Base-by-base conservation (phyloP, 2,888 invertebrate genomes). In the Pseudanteris insignis region DNA sequence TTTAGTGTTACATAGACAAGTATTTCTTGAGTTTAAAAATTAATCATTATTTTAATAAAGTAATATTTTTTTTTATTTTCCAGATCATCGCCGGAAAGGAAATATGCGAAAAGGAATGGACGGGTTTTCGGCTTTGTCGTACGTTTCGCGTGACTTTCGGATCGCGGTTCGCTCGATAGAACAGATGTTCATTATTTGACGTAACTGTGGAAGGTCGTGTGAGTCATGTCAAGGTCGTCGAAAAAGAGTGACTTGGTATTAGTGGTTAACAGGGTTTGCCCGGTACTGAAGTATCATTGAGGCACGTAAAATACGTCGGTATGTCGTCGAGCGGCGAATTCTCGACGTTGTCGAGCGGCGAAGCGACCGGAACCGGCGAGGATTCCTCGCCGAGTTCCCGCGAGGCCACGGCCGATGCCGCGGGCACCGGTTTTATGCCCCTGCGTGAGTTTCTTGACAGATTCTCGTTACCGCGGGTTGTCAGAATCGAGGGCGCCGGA, bases 401-500 rank as follows among this genome's bases (percentile, higher is more conserved):
- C 54, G 78, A 78, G 54, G 74, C 78, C 30, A 78, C 78, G 29
- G 77, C 78, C 28, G 78, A 78, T 64, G 76, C 72, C 59, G 71
- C 75, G 36, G 70, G 73, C 46, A 75, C 76, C 28, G 74, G 75
- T 30, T 78, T 75, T 53, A 75, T 78, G 76, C 75, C 78, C 9
- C 71, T 78, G 14, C 70, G 75, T 14, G 78, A 79, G 63, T 82
- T 82, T 67, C 74, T 82, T 34, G 80, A 81, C 64, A 73, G 78
- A 59, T 81, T 81, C 67, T 80, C 81, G 13, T 70, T 82, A 41
- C 82, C 82, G 24, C 73, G 81, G 38, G 78, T 82, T 46, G 81
- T 81, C 12, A 71, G 79, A 53, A 74, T 81, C 54, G 74, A 77
- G 50, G 78, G 77, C n/a, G 74, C 81, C 43, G 75, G 81, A 34